These are phyloP conservation scores for Grallaria varia DNA, from an alignment of 2,113 vertebrate species.

Conservation along the genomic window DNA sequence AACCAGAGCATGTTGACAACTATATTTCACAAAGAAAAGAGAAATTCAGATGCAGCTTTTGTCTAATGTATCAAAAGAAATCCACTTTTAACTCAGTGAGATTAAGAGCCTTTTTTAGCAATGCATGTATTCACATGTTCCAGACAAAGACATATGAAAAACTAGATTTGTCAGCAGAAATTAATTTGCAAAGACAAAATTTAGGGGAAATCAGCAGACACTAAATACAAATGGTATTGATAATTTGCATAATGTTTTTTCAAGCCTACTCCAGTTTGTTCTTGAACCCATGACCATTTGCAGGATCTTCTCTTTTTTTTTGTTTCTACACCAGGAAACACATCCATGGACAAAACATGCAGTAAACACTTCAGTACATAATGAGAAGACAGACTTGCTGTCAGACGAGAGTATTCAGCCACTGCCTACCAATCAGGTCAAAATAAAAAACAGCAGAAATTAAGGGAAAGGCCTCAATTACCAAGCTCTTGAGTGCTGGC, in stretches of 20 bases:
- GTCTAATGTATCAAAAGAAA: background rate
- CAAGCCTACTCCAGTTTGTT: background rate
- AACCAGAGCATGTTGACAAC: background rate
- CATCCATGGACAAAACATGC: background rate
- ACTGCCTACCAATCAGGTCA: background rate
- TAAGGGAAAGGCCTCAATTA: background rate
- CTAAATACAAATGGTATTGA: background rate
- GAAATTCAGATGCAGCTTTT: background rate
- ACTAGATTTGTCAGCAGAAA: background rate
- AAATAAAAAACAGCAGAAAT: background rate
- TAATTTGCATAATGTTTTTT: background rate
- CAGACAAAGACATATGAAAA: background rate
- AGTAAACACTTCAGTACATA: background rate
- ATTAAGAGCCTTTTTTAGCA: background rate
- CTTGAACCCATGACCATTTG: background rate
- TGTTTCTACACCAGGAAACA: background rate
- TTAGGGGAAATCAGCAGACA: background rate
- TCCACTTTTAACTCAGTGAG: background rate
- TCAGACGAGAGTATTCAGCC: background rate
- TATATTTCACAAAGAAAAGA: background rate
- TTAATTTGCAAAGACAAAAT: background rate
- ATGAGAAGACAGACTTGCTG: background rate
- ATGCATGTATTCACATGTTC: background rate
- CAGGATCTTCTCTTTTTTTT: background rate
- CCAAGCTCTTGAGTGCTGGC: background rate